Base-by-base conservation (phyloP, 2,888 invertebrate species). In the Lamproptera curius region DNA sequence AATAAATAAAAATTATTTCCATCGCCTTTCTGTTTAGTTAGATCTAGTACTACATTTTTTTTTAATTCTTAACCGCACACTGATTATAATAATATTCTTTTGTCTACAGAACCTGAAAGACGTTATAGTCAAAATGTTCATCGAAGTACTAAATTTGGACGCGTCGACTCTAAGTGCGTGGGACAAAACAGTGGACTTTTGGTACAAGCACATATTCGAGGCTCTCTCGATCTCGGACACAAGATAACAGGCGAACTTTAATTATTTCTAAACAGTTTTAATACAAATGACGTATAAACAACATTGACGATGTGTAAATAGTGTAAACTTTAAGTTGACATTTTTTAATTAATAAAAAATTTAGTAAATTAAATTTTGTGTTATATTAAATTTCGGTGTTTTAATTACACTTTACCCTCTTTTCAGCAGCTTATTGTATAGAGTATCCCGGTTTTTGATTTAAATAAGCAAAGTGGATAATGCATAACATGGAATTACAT, bases 161-260 rank as follows among this genome's bases (percentile, higher is more conserved):
- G 67, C 64, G 1, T 53, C 60, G 0, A 84, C 84, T 0, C 70
- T 88, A 4, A 68, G 67, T 4, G 78, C 85, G 3, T 88, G 88
- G 88, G 76, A 75, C 38, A 84, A 81, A 56, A 68, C 83, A 0
- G 76, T 88, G 2, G 80, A 80, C 23, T 88, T 88, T 67, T 85
- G 81, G 78, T 88, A 84, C 69, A 79, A 78, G 44, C 69, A 86
- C 61, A 73, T 87, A 60, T 88, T 88, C 58, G 63, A 67, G 41
- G 68, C 77, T 1, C 66, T 86, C 15, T 73, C 65, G 46, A 50
- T 51, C 10, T 56, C 51, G 31, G 64, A 65, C 37, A 49, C 58
- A 6, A 71, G 70, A 65, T 71, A 71, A 63, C 68, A 57, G 54
- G 55, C 49, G 44, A 14, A n/a, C 2, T 6, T 23, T 31, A 13